These are phyloP conservation scores for Invenusta paracnida DNA, from an alignment of 2,888 invertebrate genomes.

Conservation along the genomic window DNA sequence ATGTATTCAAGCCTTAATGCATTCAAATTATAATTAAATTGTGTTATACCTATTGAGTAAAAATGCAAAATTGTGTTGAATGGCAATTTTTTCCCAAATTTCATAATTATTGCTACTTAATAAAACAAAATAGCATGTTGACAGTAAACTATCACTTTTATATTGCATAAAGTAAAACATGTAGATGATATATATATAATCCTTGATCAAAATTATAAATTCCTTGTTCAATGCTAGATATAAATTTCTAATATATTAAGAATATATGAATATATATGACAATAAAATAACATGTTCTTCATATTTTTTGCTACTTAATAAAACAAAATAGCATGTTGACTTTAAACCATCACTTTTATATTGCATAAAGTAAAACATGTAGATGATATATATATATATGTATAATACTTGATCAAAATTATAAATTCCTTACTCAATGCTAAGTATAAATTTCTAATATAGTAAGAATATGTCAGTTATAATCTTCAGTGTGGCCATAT, in stretches of 20 bases:
- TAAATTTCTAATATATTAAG: neutral
- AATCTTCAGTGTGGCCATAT: neutral
- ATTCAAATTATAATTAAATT: neutral
- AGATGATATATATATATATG: neutral
- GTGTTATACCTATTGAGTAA: neutral
- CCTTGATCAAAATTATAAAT: neutral
- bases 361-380: neutral
- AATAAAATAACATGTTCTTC: no score
- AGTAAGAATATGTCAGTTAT: neutral
- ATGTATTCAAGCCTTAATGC: neutral
- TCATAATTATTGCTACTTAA: neutral
- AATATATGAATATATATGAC: no score
- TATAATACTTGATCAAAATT: neutral
- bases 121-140: neutral
- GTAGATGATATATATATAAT: neutral
- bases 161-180: neutral
- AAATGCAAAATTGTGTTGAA: neutral
- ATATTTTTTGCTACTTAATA: neutral
- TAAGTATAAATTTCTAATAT: neutral
- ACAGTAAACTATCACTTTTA: neutral
- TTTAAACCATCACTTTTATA: neutral
- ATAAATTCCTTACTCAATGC: neutral
- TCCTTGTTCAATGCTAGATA: neutral
- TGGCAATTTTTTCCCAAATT: neutral
- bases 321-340: neutral